Percentiles rank a stretch among this genome's conserved stretches.
Evolutionary conservation across 1,140 invertebrate species (phyloP).

Genomic region (Anoplolepis gracilipes): DNA sequence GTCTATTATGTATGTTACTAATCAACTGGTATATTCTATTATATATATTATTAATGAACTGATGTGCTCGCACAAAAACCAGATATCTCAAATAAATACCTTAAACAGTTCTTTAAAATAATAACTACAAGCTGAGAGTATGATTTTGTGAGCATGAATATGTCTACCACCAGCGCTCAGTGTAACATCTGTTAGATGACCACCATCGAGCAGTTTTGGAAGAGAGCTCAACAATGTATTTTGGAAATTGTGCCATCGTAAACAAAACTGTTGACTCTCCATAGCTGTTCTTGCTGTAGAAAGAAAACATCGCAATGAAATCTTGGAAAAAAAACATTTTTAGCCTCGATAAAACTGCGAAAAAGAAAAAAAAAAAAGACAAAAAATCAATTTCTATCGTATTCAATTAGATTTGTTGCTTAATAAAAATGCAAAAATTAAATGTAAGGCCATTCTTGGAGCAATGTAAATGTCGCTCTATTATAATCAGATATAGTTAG

Average conservation of each 20-base stretch:
- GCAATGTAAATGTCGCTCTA: neutral
- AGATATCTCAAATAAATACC: slow-evolving; percentile 83
- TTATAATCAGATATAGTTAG: neutral
- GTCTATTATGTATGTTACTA: neutral
- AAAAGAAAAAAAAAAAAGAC: neutral
- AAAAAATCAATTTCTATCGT: neutral
- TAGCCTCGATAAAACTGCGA: neutral
- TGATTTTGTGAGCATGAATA: slow-evolving; percentile 94
- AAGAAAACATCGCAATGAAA: slow-evolving; percentile 30
- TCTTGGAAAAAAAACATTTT: too few species aligned
- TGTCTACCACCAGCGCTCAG: slow-evolving; percentile 93
- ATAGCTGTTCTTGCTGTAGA: slow-evolving; percentile 71
- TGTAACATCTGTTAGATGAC: slow-evolving; percentile 95
- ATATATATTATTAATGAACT: too few species aligned
- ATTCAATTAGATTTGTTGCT: neutral
- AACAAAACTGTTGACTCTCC: slow-evolving; percentile 90
- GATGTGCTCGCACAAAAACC: neutral
- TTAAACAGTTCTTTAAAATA: slow-evolving; percentile 97
- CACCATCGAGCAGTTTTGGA: slow-evolving; percentile 92
- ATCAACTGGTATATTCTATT: neutral
- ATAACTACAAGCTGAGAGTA: slow-evolving; percentile 95
- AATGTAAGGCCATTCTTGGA: neutral
- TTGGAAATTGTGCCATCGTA: slow-evolving; percentile 93
- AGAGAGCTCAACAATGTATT: slow-evolving; percentile 93
- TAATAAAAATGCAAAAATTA: neutral